phyloP scores from a whole-genome alignment of 2,888 invertebrate genomes.

The Sinotaia quadrata region DNA sequence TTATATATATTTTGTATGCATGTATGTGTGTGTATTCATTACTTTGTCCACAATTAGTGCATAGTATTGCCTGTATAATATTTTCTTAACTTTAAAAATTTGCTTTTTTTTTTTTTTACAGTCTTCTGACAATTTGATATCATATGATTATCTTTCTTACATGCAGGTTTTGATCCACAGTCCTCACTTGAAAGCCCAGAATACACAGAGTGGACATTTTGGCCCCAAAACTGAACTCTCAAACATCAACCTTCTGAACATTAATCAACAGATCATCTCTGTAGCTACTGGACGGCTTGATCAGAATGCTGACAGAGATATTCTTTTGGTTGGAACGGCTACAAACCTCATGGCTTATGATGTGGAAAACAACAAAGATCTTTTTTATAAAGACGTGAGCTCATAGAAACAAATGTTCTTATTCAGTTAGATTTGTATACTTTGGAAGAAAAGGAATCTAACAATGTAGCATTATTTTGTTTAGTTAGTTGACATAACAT shows the following conservation, averaged over 20 bases:
- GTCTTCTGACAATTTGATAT: too few species aligned
- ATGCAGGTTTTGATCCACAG: constrained; percentile 86
- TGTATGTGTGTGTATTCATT: too few species aligned
- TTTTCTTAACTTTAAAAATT: too few species aligned
- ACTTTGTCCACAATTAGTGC: too few species aligned
- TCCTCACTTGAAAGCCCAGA: constrained; percentile 79
- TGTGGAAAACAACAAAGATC: constrained; percentile 90
- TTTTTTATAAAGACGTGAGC: constrained; percentile 88
- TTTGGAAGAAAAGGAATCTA: neutral
- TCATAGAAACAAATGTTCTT: neutral
- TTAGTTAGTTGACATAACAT: too few species aligned
- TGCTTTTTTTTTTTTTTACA: too few species aligned
- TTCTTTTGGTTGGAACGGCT: constrained; percentile 85
- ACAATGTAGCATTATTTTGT: too few species aligned
- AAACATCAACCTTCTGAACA: constrained; percentile 79
- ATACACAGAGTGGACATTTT: constrained; percentile 77
- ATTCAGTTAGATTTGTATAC: neutral
- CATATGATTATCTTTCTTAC: neutral
- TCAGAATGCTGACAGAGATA: constrained; percentile 77
- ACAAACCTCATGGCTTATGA: constrained; percentile 87
- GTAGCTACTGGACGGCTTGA: constrained; percentile 82
- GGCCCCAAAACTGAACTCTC: constrained; percentile 75
- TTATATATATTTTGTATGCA: too few species aligned
- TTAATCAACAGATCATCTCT: constrained; percentile 85
- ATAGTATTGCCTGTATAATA: too few species aligned